A percentile compares a stretch with the other conserved stretches of the same genome.
Evolutionary conservation across 2,797 vertebrate genomes (phyloP).

Genomic region (Echiichthys vipera): DNA sequence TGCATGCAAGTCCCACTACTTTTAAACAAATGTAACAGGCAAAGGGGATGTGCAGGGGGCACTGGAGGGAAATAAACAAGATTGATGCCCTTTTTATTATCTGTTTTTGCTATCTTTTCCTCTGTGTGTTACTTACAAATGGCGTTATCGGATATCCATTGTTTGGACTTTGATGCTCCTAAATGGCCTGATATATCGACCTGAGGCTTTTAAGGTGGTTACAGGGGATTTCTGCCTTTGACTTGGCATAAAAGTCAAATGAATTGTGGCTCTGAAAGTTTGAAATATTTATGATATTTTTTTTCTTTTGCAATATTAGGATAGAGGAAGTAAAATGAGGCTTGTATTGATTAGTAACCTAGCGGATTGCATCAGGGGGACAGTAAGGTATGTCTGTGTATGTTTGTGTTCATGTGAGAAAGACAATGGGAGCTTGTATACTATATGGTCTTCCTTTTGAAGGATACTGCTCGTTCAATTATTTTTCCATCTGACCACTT

Average conservation of each 20-base stretch:
- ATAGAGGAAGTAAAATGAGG: conserved; percentile 69
- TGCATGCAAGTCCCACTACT: conserved; percentile 81
- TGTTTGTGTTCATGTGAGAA: conserved; percentile 29
- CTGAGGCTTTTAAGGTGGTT: conserved; percentile 87
- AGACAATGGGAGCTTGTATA: conserved; percentile 31
- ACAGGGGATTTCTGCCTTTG: conserved; percentile 85
- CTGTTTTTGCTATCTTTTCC: conserved; percentile 85
- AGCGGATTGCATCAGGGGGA: conserved; percentile 72
- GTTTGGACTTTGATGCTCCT: conserved; percentile 86
- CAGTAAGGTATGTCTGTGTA: conserved; percentile 60
- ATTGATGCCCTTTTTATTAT: conserved; percentile 89
- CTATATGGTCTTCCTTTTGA: conserved; percentile 64
- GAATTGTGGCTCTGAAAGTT: conserved; percentile 80
- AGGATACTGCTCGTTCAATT: conserved; percentile 68
- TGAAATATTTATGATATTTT: conserved; percentile 86
- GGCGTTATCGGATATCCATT: conserved; percentile 87
- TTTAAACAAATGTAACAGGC: conserved; percentile 85
- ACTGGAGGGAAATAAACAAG: conserved; percentile 85
- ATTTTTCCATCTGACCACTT: conserved; percentile 80
- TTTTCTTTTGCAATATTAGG: conserved; percentile 63
- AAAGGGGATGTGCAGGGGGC: conserved; percentile 77
- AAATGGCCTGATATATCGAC: conserved; percentile 87
- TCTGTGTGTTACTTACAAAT: conserved; percentile 87
- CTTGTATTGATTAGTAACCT: conserved; percentile 74
- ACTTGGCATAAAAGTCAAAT: conserved; percentile 84